Evolutionary conservation across 1,140 invertebrate genomes (phyloP), one percentile per base, ranked within the genome.

Genomic region (Limonius californicus): DNA sequence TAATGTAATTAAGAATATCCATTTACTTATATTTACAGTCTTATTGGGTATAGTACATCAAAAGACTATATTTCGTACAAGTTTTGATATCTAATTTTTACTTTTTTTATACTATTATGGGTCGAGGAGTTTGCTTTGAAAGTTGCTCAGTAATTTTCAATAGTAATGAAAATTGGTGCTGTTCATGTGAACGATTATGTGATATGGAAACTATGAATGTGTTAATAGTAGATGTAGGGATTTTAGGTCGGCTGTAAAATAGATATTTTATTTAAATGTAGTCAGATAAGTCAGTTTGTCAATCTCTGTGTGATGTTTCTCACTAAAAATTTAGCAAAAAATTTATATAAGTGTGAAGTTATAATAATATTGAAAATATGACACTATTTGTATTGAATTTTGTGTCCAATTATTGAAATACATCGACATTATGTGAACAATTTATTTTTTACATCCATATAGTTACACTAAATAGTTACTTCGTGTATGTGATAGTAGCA

Each of bases 131-230:
- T 55, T 23, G 15, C 12, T 23, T 55, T 14, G n/a, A 14, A 55
- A 15, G 18, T 55, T 55, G 21, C 53, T 55, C 21, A 23, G 53
- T 55, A 55, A 23, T 30, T 55, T 55, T 55, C 18, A n/a, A 32
- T 32, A 55, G 27, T 27, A 55, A 27, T 27, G 27, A 55, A 21
- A 55, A 32, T 32, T 55, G 53, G 53, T 55, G 53, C 53, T 55
- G 53, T 55, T 27, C 27, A 27, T 55, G 53, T 30, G 53, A 55
- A 55, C 27, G 53, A 55, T 55, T 27, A 27, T 55, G 53, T 55
- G 53, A 55, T 55, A 55, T 27, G 53, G 53, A 55, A 55, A 55
- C n/a, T 55, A 15, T 32, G 21, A 30, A 55, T 55, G 53, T 30
- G 7, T n/a, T 55, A 55, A 55, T 23, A 20, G 12, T 45, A 45